Evolutionary conservation across 2,888 invertebrate genomes (phyloP), one percentile per base, ranked within the genome.

Genomic region (Clusia tigrina): DNA sequence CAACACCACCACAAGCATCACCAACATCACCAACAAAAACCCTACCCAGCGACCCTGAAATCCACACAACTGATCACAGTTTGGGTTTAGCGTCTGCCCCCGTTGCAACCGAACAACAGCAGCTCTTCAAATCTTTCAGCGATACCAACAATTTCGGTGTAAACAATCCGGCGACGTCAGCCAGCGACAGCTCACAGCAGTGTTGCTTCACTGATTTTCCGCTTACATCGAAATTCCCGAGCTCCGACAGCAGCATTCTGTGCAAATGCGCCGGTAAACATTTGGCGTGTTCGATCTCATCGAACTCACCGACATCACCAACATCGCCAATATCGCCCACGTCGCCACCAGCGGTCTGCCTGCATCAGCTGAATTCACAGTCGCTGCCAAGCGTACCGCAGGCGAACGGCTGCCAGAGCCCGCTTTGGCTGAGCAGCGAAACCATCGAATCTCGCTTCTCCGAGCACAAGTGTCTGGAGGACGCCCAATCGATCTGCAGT

Each of bases 401-500:
- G 10, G n/a, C 59, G 25, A 51, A 63, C 22, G 53, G 58, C 10
- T 55, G 48, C 26, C 23, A 37, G n/a, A 32, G 32, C 12, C 32
- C 32, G 20, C 54, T 68, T n/a, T 72, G 72, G 71, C 46, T 71
- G 52, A 72, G 72, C 54, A 67, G 58, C 18, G 72, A 74, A 25
- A 69, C 71, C 2, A 66, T 74, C 18, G 68, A 60, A 59, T 71
- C 71, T 32, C 70, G 54, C 48, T 20, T 37, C 15, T 65, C 66
- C 48, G 61, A 62, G n/a, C 68, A 71, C 20, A 64, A 68, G 54
- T 65, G 68, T 57, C 66, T 70, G 52, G 73, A 74, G 58, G 76
- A 77, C 54, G 63, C 67, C 25, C 71, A 73, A 59, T 69, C 77
- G 58, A 72, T 71, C 63, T 74, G 73, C 65, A 76, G 75, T 54